These are phyloP conservation scores for Mythimna lalbum DNA, from an alignment of 2,888 invertebrate genomes.

Conservation along the genomic window DNA sequence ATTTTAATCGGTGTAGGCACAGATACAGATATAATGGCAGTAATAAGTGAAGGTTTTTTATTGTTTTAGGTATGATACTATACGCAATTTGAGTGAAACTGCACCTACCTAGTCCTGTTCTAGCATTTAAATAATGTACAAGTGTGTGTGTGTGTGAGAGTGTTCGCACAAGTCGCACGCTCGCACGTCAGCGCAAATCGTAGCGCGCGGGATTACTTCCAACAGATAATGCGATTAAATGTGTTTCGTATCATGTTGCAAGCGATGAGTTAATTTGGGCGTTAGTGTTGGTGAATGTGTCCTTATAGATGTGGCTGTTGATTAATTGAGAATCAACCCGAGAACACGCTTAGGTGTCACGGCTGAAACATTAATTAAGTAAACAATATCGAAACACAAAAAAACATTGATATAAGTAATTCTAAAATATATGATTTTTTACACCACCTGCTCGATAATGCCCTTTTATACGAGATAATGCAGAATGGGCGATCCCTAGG, in stretches of 20 bases:
- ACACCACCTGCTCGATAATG: too few species aligned
- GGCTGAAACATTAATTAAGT: not conserved
- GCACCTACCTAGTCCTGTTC: not conserved
- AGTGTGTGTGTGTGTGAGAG: not conserved
- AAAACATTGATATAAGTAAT: not conserved
- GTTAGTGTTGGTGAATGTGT: slow-evolving; percentile 2
- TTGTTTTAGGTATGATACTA: not conserved
- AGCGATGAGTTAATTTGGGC: slow-evolving; percentile 1
- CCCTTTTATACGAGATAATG: too few species aligned
- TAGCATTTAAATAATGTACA: slow-evolving; percentile 1
- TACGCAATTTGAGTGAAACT: not conserved
- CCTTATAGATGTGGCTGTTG: not conserved
- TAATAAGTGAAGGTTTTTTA: not conserved
- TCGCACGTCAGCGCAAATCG: not conserved
- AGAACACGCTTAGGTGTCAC: not conserved
- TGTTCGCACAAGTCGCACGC: not conserved
- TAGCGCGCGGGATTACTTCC: slow-evolving; percentile 9
- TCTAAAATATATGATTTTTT: not conserved
- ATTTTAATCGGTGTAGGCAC: not conserved
- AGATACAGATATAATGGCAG: not conserved
- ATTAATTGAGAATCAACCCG: not conserved
- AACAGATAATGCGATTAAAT: slow-evolving; percentile 32
- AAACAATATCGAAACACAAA: not conserved
- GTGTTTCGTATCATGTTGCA: not conserved
- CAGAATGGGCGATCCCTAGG: too few species aligned